A percentile compares a stretch with the other conserved stretches of the same genome.
Evolutionary conservation across 2,888 invertebrate genomes (phyloP).

Genomic region (Nudaria mundana): DNA sequence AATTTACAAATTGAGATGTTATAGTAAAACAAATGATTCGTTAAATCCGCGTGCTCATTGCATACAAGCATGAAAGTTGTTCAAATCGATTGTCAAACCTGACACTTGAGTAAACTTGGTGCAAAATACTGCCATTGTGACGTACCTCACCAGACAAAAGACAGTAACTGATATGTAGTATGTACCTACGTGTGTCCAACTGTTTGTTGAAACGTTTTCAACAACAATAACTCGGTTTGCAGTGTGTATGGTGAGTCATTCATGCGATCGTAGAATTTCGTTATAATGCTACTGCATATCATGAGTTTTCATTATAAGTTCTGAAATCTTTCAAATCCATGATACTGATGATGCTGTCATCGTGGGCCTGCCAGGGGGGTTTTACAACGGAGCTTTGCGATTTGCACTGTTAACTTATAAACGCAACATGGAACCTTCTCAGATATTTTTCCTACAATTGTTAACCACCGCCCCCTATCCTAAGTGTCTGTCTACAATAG

Average conservation of each 20-base stretch:
- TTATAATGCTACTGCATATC: slow-evolving; percentile 17
- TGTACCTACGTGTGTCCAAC: too few species aligned
- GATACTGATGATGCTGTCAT: too few species aligned
- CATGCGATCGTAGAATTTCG: slow-evolving; percentile 13
- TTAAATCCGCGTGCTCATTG: slow-evolving; percentile 1
- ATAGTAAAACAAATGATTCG: slow-evolving; percentile 5
- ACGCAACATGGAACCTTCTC: too few species aligned
- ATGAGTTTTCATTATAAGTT: too few species aligned
- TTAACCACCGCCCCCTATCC: too few species aligned
- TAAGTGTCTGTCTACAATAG: too few species aligned
- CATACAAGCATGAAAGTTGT: slow-evolving; percentile 3
- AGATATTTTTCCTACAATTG: too few species aligned
- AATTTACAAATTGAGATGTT: slow-evolving; percentile 6
- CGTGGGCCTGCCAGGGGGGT: too few species aligned
- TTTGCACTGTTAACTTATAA: too few species aligned
- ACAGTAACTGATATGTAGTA: slow-evolving; percentile 6
- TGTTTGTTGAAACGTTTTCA: slow-evolving; percentile 28
- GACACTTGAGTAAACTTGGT: slow-evolving; percentile 58
- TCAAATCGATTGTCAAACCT: slow-evolving; percentile 40
- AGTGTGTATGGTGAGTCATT: slow-evolving; percentile 16
- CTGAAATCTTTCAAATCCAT: too few species aligned
- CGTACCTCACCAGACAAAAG: slow-evolving; percentile 30
- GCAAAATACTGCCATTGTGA: slow-evolving; percentile 58
- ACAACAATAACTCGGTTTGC: slow-evolving; percentile 33
- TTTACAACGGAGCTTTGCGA: too few species aligned